Evolutionary conservation across 1,140 invertebrate genomes (phyloP), one percentile per base, ranked within the genome.

Genomic region (Halictus rubicundus): DNA sequence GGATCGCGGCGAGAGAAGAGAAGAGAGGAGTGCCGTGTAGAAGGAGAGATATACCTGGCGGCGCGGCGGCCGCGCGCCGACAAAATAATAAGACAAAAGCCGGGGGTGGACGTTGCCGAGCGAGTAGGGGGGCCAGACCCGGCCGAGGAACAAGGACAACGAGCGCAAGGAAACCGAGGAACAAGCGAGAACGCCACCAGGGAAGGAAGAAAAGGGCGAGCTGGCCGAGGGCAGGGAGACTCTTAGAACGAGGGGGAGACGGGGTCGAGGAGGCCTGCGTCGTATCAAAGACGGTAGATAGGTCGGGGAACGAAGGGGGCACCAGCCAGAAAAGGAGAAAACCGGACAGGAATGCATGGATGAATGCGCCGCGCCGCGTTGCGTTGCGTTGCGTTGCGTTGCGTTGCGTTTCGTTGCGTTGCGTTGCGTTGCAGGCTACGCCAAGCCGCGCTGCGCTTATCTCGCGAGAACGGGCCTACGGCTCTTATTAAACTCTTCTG

Each of bases 71-170:
- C 54, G 54, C 54, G 75, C 80, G 81, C 82, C 86, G 86, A 87
- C 86, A 86, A 87, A 88, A 89, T 89, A 90, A 90, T 89, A 89
- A 89, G 88, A 89, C 88, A 89, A 89, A 90, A 88, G 88, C 76
- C 66, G 81, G 81, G 83, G 87, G 81, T 83, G 84, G 81, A 85
- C 74, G 81, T 65, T 60, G 64, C 57, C n/a, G 71, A 37, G 79
- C 59, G 71, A 66, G 66, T 37, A 57, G n/a, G 68, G 7, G 32
- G 14, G 60, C 27, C 16, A 21, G 23, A 23, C 27, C 27, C 54
- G 59, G 59, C 42, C 52, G 66, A 64, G 19, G 25, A 27, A 37
- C 14, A 46, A 39, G 70, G 52, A 39, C 32, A 49, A 25, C 9
- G 21, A 57, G 32, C 25, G 5, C 6, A 23, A 32, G 65, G 21